Percentiles rank a stretch among this genome's conserved stretches.
Evolutionary conservation across 92 coral and sea anemone genomes (phyloP).

Genomic region (Siderastrea radians): DNA sequence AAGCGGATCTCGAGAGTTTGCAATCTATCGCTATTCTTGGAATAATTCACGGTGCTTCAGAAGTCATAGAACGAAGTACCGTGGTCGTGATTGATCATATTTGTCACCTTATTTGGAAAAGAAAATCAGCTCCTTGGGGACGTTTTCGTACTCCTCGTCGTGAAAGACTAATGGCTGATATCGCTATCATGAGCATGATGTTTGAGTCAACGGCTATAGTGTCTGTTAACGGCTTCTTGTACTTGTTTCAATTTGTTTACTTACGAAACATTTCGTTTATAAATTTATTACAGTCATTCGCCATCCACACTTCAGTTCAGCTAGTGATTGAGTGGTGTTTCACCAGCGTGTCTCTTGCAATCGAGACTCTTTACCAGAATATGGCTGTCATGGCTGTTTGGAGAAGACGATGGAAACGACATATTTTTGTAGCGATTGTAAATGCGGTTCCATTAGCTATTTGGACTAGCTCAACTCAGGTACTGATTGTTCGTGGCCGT

Average conservation of each 20-base stretch:
- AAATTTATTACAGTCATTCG: not conserved
- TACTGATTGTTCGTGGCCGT: too few relatives aligned
- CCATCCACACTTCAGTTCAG: not conserved
- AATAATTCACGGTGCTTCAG: conserved; percentile 30
- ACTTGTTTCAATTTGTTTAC: not conserved
- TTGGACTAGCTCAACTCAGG: too few relatives aligned
- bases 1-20: too few relatives aligned
- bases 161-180: conserved; percentile 35
- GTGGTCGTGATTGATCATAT: conserved; percentile 27
- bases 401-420: too few relatives aligned
- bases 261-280: not conserved
- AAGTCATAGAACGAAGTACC: conserved; percentile 38
- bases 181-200: conserved; percentile 25
- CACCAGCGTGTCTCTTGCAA: not conserved
- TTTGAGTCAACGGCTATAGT: not conserved
- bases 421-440: too few relatives aligned
- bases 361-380: too few relatives aligned
- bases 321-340: conserved; percentile 27
- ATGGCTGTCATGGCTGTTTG: too few relatives aligned
- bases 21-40: conserved; percentile 25
- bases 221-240: conserved; percentile 7
- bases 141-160: conserved; percentile 38
- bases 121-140: conserved; percentile 19
- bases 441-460: too few relatives aligned
- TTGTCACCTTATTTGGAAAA: not conserved